phyloP scores from a whole-genome alignment of 37 sponge, comb jelly and placozoan species.

The Halisarca cf. caerulea region DNA sequence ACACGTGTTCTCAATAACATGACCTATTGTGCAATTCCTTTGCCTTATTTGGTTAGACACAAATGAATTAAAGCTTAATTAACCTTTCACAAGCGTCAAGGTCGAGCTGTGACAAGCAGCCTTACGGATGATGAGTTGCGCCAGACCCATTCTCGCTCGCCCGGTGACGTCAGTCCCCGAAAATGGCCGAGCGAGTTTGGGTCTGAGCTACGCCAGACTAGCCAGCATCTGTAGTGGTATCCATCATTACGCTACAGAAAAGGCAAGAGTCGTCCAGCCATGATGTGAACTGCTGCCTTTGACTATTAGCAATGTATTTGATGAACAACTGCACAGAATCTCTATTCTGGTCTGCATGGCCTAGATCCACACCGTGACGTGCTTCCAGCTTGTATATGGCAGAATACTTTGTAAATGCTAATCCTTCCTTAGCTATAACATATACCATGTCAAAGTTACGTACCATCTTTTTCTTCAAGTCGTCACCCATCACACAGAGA shows the following conservation, averaged over 20 bases:
- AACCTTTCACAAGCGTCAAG: too few relatives aligned
- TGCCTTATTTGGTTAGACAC: too few relatives aligned
- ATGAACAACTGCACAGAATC: not conserved
- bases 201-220: too few relatives aligned
- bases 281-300: not conserved
- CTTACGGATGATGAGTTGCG: too few relatives aligned
- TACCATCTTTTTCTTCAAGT: not conserved
- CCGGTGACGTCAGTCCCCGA: too few relatives aligned
- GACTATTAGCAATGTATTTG: not conserved
- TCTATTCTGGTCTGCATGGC: conserved; percentile 37
- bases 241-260: conserved; percentile 1
- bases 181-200: too few relatives aligned
- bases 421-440: conserved; percentile 30
- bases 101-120: too few relatives aligned
- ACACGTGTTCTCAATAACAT: too few relatives aligned
- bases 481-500: conserved; percentile 22
- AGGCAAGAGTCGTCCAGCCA: conserved; percentile 52
- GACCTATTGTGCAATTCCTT: too few relatives aligned
- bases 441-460: conserved; percentile 47
- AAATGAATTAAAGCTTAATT: too few relatives aligned
- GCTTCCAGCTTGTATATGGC: conserved; percentile 37
- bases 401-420: conserved; percentile 53
- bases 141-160: too few relatives aligned
- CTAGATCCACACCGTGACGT: conserved; percentile 67
- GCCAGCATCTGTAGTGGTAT: too few relatives aligned